phyloP scores from a whole-genome alignment of 2,797 vertebrate species.

The Pogoniulus pusillus region DNA sequence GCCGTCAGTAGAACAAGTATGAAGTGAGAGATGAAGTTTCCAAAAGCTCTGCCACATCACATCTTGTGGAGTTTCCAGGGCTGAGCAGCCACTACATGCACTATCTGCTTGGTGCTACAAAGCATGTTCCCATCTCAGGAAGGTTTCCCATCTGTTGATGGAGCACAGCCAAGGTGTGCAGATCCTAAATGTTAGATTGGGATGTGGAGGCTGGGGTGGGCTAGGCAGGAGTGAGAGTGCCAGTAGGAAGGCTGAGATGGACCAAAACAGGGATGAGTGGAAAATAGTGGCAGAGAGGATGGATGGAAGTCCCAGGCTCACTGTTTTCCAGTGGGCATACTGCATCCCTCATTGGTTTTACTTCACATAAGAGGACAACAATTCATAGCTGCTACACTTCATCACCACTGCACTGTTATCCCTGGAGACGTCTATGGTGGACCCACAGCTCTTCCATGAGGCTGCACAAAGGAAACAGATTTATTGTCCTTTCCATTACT shows the following conservation, averaged over 20 bases:
- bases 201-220: background rate
- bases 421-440: background rate
- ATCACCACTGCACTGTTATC: rapidly evolving
- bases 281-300: background rate
- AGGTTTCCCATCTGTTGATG: background rate
- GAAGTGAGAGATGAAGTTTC: background rate
- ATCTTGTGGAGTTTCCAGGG: background rate
- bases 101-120: background rate
- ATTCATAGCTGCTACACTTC: rapidly evolving
- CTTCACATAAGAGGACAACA: background rate
- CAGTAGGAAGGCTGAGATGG: background rate
- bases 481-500: background rate
- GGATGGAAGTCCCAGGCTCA: rapidly evolving
- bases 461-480: rapidly evolving
- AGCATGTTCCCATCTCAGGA: background rate
- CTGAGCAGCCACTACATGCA: background rate
- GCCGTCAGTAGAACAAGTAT: background rate
- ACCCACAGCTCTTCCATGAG: background rate
- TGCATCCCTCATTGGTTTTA: background rate
- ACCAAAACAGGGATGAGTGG: background rate
- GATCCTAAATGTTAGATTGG: background rate
- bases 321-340: background rate
- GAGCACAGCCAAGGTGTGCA: background rate
- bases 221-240: background rate
- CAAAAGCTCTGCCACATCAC: background rate